Percentiles rank a stretch among this genome's conserved stretches.
phyloP scores from a whole-genome alignment of 2,797 vertebrate genomes.

The Otus scops region DNA sequence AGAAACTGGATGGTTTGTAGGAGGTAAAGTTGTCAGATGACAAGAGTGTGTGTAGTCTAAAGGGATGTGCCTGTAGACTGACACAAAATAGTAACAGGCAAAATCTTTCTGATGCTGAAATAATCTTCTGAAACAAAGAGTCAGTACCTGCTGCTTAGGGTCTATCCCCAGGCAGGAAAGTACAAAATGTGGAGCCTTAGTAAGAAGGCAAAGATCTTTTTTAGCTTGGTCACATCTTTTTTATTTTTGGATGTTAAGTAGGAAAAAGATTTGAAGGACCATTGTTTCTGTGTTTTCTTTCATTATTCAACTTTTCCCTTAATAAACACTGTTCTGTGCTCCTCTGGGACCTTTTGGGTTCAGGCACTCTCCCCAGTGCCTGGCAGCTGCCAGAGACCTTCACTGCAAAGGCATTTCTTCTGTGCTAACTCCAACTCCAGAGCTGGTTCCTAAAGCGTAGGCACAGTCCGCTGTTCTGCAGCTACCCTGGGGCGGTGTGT shows the following conservation, averaged over 20 bases:
- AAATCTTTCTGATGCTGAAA: background rate
- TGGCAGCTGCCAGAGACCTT: slow-evolving; percentile 33
- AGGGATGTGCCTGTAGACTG: background rate
- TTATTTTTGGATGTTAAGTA: slow-evolving; percentile 19
- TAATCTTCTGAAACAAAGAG: background rate
- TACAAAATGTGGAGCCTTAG: background rate
- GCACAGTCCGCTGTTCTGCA: background rate
- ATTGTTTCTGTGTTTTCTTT: slow-evolving; percentile 30
- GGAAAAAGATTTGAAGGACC: slow-evolving; percentile 23
- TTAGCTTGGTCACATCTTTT: slow-evolving; percentile 6
- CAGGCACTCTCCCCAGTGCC: slow-evolving; percentile 16
- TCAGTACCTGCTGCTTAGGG: background rate
- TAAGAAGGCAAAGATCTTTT: background rate
- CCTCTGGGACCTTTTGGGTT: background rate
- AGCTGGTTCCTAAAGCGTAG: background rate
- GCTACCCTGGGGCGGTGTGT: background rate
- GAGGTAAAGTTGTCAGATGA: background rate
- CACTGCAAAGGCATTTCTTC: background rate
- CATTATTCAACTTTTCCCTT: slow-evolving; percentile 24
- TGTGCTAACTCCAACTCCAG: background rate
- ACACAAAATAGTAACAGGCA: background rate
- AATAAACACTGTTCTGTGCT: background rate
- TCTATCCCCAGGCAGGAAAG: background rate
- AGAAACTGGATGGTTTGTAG: background rate
- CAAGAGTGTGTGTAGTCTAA: background rate